Percentiles rank a stretch among this genome's conserved stretches.
Evolutionary conservation across 2,888 invertebrate species (phyloP).

Genomic region (Lypha dubia): DNA sequence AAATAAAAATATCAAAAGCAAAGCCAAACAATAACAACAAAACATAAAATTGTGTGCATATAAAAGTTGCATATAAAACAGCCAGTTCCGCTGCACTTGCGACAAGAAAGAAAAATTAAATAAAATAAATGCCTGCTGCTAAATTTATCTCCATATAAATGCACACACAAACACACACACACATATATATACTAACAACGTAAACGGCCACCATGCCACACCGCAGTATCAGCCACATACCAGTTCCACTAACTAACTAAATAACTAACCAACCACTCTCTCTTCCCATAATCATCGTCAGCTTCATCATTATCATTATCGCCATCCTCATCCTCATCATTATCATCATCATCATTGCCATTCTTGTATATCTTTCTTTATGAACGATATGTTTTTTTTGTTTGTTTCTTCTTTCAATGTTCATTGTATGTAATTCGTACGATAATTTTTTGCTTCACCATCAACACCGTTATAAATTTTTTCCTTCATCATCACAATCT

Average conservation of each 20-base stretch:
- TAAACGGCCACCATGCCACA: constrained; percentile 29
- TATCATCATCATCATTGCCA: constrained; percentile 23
- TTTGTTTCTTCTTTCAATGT: constrained; percentile 43
- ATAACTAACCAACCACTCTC: constrained; percentile 61
- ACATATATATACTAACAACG: background rate
- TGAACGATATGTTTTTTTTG: too few species aligned
- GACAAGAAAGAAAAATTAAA: constrained; percentile 31
- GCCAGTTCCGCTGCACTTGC: constrained; percentile 71
- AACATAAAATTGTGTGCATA: constrained; percentile 55
- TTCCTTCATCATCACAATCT: constrained; percentile 37
- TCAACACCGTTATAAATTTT: constrained; percentile 70
- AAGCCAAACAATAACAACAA: constrained; percentile 51
- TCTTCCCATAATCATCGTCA: constrained; percentile 61
- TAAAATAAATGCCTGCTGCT: constrained; percentile 47
- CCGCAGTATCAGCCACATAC: constrained; percentile 34
- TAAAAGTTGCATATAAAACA: constrained; percentile 63
- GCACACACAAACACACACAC: background rate
- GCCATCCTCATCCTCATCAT: constrained; percentile 7
- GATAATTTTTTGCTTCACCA: constrained; percentile 55
- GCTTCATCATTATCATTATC: constrained; percentile 25
- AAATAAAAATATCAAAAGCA: background rate
- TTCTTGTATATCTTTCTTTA: constrained; percentile 50
- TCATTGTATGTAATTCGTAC: constrained; percentile 42
- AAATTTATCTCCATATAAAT: constrained; percentile 53
- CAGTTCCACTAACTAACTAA: constrained; percentile 36